These are phyloP conservation scores for Karalla daura DNA, from an alignment of 2,797 vertebrate genomes.

Conservation along the genomic window DNA sequence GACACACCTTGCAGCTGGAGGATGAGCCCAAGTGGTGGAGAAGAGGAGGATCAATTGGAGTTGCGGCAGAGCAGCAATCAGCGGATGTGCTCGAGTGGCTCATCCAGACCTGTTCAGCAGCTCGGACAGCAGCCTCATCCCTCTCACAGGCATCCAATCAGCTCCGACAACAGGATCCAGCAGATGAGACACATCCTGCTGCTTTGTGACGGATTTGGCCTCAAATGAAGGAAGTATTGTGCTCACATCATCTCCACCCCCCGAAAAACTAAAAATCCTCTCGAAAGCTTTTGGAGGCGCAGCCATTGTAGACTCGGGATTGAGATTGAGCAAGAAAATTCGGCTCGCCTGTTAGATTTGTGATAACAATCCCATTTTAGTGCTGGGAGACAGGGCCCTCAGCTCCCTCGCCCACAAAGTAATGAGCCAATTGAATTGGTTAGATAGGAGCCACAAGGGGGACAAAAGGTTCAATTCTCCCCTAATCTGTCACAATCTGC, in stretches of 20 bases:
- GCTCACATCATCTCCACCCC: background rate
- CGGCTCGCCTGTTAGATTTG: slow-evolving; percentile 46
- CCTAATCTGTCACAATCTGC: slow-evolving; percentile 76
- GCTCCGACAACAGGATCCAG: background rate
- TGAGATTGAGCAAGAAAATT: slow-evolving; percentile 29
- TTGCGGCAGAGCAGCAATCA: slow-evolving; percentile 47
- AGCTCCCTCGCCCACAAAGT: slow-evolving; percentile 65
- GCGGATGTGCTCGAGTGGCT: slow-evolving; percentile 31
- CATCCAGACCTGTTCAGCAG: slow-evolving; percentile 60
- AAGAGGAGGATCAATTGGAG: slow-evolving; percentile 54
- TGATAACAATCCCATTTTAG: slow-evolving; percentile 69
- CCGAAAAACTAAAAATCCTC: background rate
- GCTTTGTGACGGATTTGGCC: background rate
- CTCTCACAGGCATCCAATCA: background rate
- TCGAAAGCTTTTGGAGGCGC: slow-evolving; percentile 5
- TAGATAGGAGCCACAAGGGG: slow-evolving; percentile 69
- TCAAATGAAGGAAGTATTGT: slow-evolving; percentile 1
- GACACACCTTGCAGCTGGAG: slow-evolving; percentile 45
- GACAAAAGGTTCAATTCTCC: slow-evolving; percentile 74
- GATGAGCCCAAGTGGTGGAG: slow-evolving; percentile 43
- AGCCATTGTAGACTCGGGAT: slow-evolving; percentile 15
- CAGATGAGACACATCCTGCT: background rate
- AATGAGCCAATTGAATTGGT: slow-evolving; percentile 74
- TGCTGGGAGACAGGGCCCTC: slow-evolving; percentile 52
- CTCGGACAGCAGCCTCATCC: slow-evolving; percentile 55